A percentile compares a stretch with the other conserved stretches of the same genome.
phyloP scores from a whole-genome alignment of 1,140 invertebrate genomes.

The Trachymyrmex septentrionalis region DNA sequence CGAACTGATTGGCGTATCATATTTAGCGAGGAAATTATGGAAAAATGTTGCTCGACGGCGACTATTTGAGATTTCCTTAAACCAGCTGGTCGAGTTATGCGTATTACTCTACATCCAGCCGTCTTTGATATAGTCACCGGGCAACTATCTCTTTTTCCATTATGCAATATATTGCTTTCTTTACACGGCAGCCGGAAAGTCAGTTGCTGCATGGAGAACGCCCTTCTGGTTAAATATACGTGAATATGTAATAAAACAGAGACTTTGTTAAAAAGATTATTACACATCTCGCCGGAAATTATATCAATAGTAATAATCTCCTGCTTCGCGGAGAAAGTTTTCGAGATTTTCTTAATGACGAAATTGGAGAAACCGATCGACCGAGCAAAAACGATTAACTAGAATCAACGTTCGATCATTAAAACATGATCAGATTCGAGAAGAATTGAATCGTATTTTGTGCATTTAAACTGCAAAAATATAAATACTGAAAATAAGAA shows the following conservation, averaged over 20 bases:
- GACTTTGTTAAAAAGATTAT: slow-evolving; percentile 20
- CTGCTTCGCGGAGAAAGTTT: slow-evolving; percentile 50
- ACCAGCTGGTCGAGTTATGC: slow-evolving; percentile 74
- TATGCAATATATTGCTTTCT: slow-evolving; percentile 83
- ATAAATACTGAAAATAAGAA: neutral
- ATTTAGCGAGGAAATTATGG: slow-evolving; percentile 7
- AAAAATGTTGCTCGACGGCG: slow-evolving; percentile 72
- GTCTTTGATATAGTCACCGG: slow-evolving; percentile 72
- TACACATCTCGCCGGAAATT: neutral
- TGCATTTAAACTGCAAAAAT: neutral
- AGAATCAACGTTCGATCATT: neutral
- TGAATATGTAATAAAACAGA: neutral
- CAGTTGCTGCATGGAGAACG: slow-evolving; percentile 29
- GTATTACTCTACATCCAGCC: slow-evolving; percentile 74
- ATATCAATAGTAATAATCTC: slow-evolving; percentile 34
- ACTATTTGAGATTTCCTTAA: slow-evolving; percentile 80
- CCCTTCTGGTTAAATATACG: slow-evolving; percentile 2
- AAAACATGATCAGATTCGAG: slow-evolving; percentile 26
- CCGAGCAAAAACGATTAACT: slow-evolving; percentile 33
- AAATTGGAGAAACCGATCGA: slow-evolving; percentile 53
- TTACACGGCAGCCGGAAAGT: slow-evolving; percentile 63
- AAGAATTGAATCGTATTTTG: neutral
- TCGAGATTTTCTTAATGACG: slow-evolving; percentile 31
- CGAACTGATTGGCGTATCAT: neutral
- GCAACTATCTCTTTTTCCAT: slow-evolving; percentile 84